A percentile compares a stretch with the other conserved stretches of the same genome.
Conservation (phyloP, 1,140 invertebrate species). For the Glomeris maerens region DNA sequence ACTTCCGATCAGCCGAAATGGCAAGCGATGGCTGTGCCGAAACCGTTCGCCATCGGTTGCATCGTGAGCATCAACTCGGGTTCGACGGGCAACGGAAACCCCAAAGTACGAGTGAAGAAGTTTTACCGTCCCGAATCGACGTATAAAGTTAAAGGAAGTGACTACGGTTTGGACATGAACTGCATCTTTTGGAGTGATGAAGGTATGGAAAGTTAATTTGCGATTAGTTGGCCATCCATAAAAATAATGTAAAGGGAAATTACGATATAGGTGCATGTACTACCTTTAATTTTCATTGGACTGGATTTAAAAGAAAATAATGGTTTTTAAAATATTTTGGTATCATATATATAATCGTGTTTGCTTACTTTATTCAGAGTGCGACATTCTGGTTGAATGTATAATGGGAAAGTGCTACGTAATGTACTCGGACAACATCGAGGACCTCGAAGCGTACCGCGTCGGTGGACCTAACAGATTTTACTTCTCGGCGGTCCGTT, state of each 20-base stretch:
- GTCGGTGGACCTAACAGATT: conserved; percentile 51
- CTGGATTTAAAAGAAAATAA: no score
- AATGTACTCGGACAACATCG: conserved; percentile 39
- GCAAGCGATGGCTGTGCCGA: conserved; percentile 53
- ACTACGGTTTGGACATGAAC: conserved; percentile 51
- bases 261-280: no score
- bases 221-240: no score
- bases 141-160: conserved; percentile 34
- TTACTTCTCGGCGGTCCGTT: conserved; percentile 51
- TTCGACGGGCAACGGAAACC: conserved; percentile 35
- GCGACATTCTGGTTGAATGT: no score
- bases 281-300: no score
- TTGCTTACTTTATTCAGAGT: no score
- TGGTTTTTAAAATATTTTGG: no score
- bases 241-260: no score
- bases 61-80: conserved; percentile 43
- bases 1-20: conserved; percentile 49
- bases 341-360: no score
- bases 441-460: conserved; percentile 36
- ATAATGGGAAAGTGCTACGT: conserved; percentile 51
- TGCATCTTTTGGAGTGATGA: conserved; percentile 62
- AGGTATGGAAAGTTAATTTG: conserved; percentile 32
- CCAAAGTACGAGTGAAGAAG: conserved; percentile 50
- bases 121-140: conserved; percentile 68
- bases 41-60: conserved; percentile 57